Base-by-base conservation (phyloP, 2,888 invertebrate genomes). In the Azorinus chamasolen region DNA sequence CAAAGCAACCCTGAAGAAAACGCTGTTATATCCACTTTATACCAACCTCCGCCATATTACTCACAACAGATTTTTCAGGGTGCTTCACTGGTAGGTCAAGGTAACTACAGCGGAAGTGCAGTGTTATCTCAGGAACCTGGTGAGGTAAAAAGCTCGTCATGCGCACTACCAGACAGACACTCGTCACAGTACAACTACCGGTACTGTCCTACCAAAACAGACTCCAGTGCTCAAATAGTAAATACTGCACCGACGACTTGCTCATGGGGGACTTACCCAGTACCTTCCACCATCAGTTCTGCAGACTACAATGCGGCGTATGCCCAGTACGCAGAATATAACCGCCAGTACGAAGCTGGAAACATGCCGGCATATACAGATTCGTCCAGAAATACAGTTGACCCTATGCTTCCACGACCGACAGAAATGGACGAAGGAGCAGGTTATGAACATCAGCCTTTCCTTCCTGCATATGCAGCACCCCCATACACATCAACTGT, bases 371-470 rank as follows among this genome's bases (percentile, higher is more conserved):
- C 39, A 4, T 74, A 58, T 37, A 20, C 53, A 4, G 73, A 68
- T 16, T 22, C 39, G 12, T 22, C 55, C 14, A 20, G 77, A 27
- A 51, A 54, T 5, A 22, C 61, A 6, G 22, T 66, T 16, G 83
- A 83, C 27, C 83, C 80, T 0, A 83, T 83, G 83, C 59, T 83
- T 16, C 74, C 83, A 0, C 63, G 73, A 5, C 63, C 72, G 3
- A 53, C 74, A 1, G 83, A 83, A 27, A 69, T 76, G 12, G 80
- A 81, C n/a, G 80, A 83, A 27, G 45, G 75, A n/a, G 69, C 71
- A 5, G 70, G 64, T 8, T 83, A 66, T 53, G 79, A 79, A 20
- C 59, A 76, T 3, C 70, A 70, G 14, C 64, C 45, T 18, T 65
- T 55, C 22, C 14, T 65, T 27, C 54, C 64, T 14, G 51, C 41